Base-by-base conservation (phyloP, 2,888 invertebrate species). In the Poecilus cupreus region DNA sequence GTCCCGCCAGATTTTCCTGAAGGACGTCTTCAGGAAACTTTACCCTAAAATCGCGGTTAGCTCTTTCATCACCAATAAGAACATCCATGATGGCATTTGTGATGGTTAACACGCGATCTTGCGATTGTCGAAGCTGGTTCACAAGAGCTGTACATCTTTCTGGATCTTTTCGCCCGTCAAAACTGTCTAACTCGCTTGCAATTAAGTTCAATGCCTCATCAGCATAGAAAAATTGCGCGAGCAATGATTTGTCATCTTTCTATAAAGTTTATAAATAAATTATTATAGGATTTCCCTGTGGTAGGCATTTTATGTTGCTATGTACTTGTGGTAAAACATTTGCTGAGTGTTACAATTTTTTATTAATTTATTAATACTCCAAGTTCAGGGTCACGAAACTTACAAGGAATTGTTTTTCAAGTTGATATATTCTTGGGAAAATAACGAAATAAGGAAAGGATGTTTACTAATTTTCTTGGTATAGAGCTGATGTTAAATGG, bases 1-100 rank as follows among this genome's bases (percentile, higher is more conserved):
- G 99, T 0, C 99, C 99, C 46, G 98, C 98, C 83, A 99, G 91
- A 90, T 98, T 98, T 88, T 99, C 99, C 89, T 98, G 98, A 84
- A 99, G 92, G 10, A 99, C 98, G 88, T 99, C 99, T 88, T 99
- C 99, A 0, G 99, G 99, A 87, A 99, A 99, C 91, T 99, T 99
- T 81, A 97, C 98, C 68, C 99, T 93, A 90, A 98, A 99, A 86
- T 98, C 98, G 57, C 99, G 92, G 84, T 96, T 95, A 80, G 97
- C 97, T 79, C 98, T 92, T 88, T 97, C 96, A 83, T 95, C 94
- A 0, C 93, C 93, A 81, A 98, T 94, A 77, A 97, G 91, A 86
- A 97, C 97, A 88, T 98, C 97, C 97, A 98, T 98, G 85, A 98
- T 97, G 88, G 95, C 94, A 88, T 97, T 97, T 83, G 97, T 97